Evolutionary conservation across 2,888 invertebrate genomes (phyloP).

Genomic region (Dromius quadrimaculatus): DNA sequence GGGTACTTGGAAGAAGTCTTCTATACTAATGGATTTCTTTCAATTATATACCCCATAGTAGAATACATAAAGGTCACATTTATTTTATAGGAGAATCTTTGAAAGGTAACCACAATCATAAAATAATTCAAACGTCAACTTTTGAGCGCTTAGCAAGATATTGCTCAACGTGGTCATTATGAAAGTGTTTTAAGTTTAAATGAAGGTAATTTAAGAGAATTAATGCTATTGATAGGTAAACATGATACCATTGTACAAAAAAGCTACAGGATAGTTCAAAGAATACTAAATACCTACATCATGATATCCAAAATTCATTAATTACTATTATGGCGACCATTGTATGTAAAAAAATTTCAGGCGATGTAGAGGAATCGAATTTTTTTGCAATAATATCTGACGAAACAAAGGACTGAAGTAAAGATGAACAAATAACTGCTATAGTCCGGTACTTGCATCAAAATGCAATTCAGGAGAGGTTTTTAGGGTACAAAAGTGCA

Average conservation of each 20-base stretch:
- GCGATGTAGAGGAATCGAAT: conserved; percentile 22
- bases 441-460: conserved; percentile 18
- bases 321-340: conserved; percentile 28
- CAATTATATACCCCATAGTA: no score
- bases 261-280: conserved; percentile 6
- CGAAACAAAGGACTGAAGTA: conserved; percentile 34
- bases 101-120: no score
- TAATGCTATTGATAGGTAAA: conserved; percentile 37
- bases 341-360: conserved; percentile 32
- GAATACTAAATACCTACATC: conserved; percentile 34
- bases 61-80: no score
- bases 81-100: no score
- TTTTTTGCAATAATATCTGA: conserved; percentile 37
- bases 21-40: no score
- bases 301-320: conserved; percentile 38
- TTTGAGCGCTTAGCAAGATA: no score
- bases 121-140: no score
- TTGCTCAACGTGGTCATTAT: conserved; percentile 32
- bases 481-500: conserved; percentile 20
- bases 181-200: conserved; percentile 31
- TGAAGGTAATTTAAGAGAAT: conserved; percentile 33
- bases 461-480: conserved; percentile 7
- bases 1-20: no score
- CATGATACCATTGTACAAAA: conserved; percentile 31
- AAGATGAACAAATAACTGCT: conserved; percentile 31